Conservation (phyloP, 2,113 vertebrate species). For the Xerus inauris region DNA sequence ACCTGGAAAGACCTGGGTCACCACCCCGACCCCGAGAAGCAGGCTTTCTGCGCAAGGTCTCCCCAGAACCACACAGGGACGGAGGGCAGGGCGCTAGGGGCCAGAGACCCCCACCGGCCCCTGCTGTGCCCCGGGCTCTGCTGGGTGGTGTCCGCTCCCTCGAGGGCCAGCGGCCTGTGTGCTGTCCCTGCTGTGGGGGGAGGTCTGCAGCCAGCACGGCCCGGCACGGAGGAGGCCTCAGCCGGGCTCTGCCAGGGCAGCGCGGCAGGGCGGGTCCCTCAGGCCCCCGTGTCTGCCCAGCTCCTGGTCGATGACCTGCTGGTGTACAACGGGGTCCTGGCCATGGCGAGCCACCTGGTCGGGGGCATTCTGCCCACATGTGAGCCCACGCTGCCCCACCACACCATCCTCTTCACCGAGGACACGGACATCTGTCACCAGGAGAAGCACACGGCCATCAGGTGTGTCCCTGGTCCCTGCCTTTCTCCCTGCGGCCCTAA, state of each 20-base stretch:
- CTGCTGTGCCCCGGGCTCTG: too few relatives aligned
- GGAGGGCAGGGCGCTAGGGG: not conserved
- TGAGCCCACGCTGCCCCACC: conserved; percentile 91
- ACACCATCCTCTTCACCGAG: conserved; percentile 96
- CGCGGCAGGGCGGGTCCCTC: rapidly evolving
- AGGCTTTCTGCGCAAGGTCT: not conserved
- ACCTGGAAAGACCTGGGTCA: not conserved
- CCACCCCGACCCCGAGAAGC: not conserved
- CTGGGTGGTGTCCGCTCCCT: too few relatives aligned
- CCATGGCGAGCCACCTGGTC: conserved; percentile 88
- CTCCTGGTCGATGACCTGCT: conserved; percentile 97
- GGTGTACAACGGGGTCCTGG: conserved; percentile 96
- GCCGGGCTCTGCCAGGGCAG: too few relatives aligned
- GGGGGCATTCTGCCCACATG: conserved; percentile 95
- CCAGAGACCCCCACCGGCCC: not conserved
- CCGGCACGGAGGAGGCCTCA: too few relatives aligned
- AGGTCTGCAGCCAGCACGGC: too few relatives aligned
- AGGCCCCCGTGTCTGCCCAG: conserved; percentile 79
- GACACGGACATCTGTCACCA: conserved; percentile 87
- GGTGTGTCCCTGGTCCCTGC: conserved; percentile 82
- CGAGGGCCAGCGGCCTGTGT: too few relatives aligned
- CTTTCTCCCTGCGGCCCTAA: not conserved
- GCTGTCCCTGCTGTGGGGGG: too few relatives aligned
- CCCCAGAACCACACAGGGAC: not conserved
- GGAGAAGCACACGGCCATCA: conserved; percentile 91